Evolutionary conservation across 2,888 invertebrate genomes (phyloP).

Genomic region (Villa cingulata): DNA sequence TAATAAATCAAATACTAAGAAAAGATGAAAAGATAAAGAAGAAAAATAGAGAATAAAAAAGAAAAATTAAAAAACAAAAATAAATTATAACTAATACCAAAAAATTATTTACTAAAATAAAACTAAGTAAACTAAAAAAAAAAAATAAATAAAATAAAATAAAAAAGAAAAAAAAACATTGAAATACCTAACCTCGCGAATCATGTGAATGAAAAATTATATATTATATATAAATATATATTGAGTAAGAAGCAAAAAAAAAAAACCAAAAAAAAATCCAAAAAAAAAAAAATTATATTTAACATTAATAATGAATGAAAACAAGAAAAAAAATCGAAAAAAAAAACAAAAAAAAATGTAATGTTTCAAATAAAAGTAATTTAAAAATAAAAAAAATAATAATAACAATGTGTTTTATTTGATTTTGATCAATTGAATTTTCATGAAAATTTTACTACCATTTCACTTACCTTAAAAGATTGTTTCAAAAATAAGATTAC

Average conservation of each 20-base stretch:
- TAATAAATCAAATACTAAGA: neutral
- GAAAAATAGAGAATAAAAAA: neutral
- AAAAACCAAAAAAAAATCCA: neutral
- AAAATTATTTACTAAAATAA: neutral
- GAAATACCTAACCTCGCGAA: conserved; percentile 19
- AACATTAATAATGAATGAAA: neutral
- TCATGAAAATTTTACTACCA: no score
- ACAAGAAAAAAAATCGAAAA: neutral
- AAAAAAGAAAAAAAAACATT: neutral
- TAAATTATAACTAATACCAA: neutral
- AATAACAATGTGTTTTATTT: neutral
- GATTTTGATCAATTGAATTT: no score
- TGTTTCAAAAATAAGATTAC: no score
- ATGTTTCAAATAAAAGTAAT: neutral
- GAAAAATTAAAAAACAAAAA: neutral
- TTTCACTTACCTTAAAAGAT: no score
- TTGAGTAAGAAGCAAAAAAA: neutral
- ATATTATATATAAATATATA: conserved; percentile 5
- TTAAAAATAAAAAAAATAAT: neutral
- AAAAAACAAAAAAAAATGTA: neutral
- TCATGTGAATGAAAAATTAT: conserved; percentile 16
- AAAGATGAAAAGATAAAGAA: neutral
- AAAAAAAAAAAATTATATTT: neutral
- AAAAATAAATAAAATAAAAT: neutral
- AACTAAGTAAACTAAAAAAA: neutral